Evolutionary conservation across 2,888 invertebrate species (phyloP).

Genomic region (Adela reaumurella): DNA sequence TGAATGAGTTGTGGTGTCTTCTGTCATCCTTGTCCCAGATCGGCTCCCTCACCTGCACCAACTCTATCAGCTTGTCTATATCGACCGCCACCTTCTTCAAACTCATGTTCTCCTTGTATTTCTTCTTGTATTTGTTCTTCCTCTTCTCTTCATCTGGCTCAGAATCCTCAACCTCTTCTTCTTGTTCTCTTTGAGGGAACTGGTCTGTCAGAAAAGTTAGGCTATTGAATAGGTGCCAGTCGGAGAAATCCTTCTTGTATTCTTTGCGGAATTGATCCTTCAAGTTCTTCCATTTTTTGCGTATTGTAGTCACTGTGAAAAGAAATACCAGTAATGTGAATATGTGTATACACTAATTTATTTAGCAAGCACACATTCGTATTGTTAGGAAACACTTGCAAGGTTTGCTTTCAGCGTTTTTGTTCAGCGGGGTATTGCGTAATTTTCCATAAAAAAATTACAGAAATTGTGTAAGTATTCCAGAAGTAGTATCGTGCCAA

Average conservation of each 20-base stretch:
- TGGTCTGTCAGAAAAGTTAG: constrained; percentile 43
- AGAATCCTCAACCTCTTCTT: constrained; percentile 24
- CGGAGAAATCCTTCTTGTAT: constrained; percentile 43
- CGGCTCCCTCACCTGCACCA: constrained; percentile 34
- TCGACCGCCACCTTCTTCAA: constrained; percentile 37
- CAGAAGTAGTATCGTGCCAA: no score
- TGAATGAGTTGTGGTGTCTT: constrained; percentile 49
- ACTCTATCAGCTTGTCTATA: constrained; percentile 38
- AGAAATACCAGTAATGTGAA: not conserved
- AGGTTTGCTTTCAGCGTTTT: no score
- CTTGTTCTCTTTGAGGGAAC: constrained; percentile 24
- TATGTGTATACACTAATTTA: no score
- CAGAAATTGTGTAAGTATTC: no score
- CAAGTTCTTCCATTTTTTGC: constrained; percentile 49
- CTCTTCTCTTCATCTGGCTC: not conserved
- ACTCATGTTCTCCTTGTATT: constrained; percentile 39
- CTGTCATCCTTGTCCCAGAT: constrained; percentile 48
- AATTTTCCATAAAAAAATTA: no score
- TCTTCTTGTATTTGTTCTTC: constrained; percentile 21
- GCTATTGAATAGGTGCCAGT: constrained; percentile 44
- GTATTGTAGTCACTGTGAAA: constrained; percentile 7
- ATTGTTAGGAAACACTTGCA: no score
- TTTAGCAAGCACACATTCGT: no score
- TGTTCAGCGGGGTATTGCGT: no score
- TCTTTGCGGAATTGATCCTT: constrained; percentile 50